These are phyloP conservation scores for Drosophila grimshawi DNA, from an alignment of 1,140 invertebrate species.

Conservation along the genomic window DNA sequence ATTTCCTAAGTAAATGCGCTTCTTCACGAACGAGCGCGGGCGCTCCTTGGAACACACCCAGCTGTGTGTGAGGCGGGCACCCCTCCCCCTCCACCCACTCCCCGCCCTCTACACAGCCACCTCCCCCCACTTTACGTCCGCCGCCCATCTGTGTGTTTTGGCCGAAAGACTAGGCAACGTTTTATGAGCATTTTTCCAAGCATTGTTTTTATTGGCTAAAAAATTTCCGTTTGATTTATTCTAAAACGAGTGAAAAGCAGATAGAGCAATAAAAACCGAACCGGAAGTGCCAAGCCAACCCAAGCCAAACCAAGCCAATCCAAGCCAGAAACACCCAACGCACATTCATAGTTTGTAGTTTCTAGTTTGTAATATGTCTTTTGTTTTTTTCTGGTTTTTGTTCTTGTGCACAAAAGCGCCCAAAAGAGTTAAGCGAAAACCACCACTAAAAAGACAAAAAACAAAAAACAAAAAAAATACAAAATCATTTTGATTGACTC, in stretches of 20 bases:
- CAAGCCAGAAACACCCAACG: conserved; percentile 21
- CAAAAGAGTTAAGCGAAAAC: conserved; percentile 18
- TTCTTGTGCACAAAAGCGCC: conserved; percentile 18
- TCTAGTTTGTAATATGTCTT: conserved; percentile 27
- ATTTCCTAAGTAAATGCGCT: conserved; percentile 65
- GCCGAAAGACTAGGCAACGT: conserved; percentile 33
- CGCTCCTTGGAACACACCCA: conserved; percentile 67
- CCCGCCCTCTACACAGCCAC: no score
- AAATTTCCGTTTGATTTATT: conserved; percentile 78
- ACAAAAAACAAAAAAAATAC: conserved; percentile 7
- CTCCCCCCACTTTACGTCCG: no score
- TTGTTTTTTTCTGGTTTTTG: conserved; percentile 32
- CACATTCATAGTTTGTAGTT: conserved; percentile 54
- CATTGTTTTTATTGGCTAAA: conserved; percentile 50
- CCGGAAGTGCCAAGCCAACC: conserved; percentile 75
- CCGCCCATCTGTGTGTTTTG: no score
- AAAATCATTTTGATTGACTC: conserved; percentile 62
- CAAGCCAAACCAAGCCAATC: conserved; percentile 39
- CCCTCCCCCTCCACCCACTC: no score
- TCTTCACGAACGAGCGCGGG: conserved; percentile 69
- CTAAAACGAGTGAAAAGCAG: conserved; percentile 50
- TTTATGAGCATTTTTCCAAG: conserved; percentile 55
- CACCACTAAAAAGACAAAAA: background rate
- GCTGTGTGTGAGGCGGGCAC: background rate
- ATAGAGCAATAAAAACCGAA: conserved; percentile 21